phyloP scores from a whole-genome alignment of 2,888 invertebrate species.

The Dendrolimus houi region DNA sequence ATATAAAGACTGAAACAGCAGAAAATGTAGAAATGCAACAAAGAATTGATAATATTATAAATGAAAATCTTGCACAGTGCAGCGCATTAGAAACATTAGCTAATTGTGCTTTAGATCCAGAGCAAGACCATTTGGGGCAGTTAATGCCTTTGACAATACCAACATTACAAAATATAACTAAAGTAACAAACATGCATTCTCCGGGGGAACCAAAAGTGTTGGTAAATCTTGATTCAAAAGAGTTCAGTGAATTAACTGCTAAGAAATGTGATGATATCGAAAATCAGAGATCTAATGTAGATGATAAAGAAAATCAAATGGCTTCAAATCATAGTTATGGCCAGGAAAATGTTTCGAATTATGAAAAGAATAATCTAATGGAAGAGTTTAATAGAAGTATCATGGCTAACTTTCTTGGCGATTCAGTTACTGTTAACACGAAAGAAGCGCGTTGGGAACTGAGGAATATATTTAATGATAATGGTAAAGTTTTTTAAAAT shows the following conservation, averaged over 20 bases:
- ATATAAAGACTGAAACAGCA: slow-evolving; percentile 40
- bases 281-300: slow-evolving; percentile 30
- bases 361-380: slow-evolving; percentile 59
- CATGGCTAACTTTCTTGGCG: slow-evolving; percentile 70
- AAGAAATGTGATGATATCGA: slow-evolving; percentile 42
- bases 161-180: slow-evolving; percentile 62
- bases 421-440: slow-evolving; percentile 81
- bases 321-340: slow-evolving; percentile 27
- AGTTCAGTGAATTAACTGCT: slow-evolving; percentile 53
- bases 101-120: slow-evolving; percentile 63
- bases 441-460: slow-evolving; percentile 82
- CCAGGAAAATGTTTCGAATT: slow-evolving; percentile 42
- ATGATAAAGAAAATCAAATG: slow-evolving; percentile 54
- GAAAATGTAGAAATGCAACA: slow-evolving; percentile 34
- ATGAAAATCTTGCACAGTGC: slow-evolving; percentile 63
- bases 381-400: slow-evolving; percentile 68
- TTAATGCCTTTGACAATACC: slow-evolving; percentile 64
- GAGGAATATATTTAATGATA: slow-evolving; percentile 77
- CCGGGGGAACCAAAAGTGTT: slow-evolving; percentile 67
- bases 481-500: slow-evolving; percentile 34
- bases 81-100: slow-evolving; percentile 68
- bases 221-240: slow-evolving; percentile 66
- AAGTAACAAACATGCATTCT: slow-evolving; percentile 66
- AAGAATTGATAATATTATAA: slow-evolving; percentile 42
- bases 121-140: slow-evolving; percentile 63